phyloP scores from a whole-genome alignment of 2,888 invertebrate genomes.

The Amblyteles armatorius region DNA sequence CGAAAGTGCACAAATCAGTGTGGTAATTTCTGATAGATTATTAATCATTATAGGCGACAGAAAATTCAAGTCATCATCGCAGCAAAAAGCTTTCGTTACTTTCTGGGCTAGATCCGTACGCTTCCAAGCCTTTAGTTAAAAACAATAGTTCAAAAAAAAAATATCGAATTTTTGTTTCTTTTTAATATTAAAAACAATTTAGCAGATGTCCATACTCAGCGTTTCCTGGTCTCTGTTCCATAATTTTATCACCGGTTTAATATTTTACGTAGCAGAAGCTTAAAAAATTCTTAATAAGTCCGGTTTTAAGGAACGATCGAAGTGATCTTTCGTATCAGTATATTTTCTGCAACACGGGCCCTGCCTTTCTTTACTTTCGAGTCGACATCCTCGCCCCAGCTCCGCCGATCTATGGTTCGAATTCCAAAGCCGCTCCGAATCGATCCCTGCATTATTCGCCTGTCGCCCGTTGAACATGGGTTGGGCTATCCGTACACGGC shows the following conservation, averaged over 20 bases:
- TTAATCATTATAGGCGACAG: background rate
- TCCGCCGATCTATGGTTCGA: conserved; percentile 10
- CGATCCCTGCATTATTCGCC: conserved; percentile 41
- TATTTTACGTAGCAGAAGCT: background rate
- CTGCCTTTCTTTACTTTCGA: conserved; percentile 1
- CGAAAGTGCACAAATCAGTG: background rate
- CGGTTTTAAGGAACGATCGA: background rate
- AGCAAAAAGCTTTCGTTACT: background rate
- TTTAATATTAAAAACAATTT: too few species aligned
- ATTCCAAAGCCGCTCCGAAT: conserved; percentile 40
- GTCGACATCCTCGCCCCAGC: background rate
- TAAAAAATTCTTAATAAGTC: background rate
- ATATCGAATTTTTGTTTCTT: too few species aligned
- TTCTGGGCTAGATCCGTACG: background rate
- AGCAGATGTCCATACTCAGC: background rate
- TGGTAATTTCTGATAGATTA: background rate
- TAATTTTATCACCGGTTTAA: background rate
- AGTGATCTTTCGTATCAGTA: background rate
- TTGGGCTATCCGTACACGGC: conserved; percentile 48
- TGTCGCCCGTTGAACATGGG: conserved; percentile 40
- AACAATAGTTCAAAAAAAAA: background rate
- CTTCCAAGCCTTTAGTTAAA: background rate
- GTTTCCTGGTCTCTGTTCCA: background rate
- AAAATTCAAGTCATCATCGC: background rate
- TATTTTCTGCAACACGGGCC: background rate